Evolutionary conservation across 2,797 vertebrate genomes (phyloP).

Genomic region (Protonibea diacanthus): DNA sequence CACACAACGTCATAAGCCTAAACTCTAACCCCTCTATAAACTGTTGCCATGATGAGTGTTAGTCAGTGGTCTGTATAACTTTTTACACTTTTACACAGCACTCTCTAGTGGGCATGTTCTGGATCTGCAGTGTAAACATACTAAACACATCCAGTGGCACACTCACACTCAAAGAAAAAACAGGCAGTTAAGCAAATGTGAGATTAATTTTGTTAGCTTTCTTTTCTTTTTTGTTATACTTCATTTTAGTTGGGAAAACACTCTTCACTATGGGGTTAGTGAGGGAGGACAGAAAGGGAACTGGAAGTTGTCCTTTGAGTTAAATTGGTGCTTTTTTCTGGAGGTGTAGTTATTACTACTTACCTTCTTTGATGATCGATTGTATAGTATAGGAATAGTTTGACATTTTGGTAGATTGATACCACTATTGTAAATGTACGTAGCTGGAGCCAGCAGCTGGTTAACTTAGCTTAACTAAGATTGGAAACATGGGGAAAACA

Average conservation of each 20-base stretch:
- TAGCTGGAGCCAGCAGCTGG: slow-evolving; percentile 18
- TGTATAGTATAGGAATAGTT: slow-evolving; percentile 14
- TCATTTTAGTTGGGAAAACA: slow-evolving; percentile 23
- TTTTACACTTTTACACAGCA: slow-evolving; percentile 73
- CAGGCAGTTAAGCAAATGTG: slow-evolving; percentile 23
- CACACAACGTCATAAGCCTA: slow-evolving; percentile 44
- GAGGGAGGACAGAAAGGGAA: slow-evolving; percentile 33
- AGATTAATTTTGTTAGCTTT: slow-evolving; percentile 22
- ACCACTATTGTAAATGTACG: not conserved
- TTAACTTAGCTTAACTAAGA: slow-evolving; percentile 8
- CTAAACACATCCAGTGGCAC: slow-evolving; percentile 56
- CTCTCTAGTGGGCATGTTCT: slow-evolving; percentile 80
- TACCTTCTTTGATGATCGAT: slow-evolving; percentile 22
- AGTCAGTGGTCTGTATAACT: slow-evolving; percentile 38
- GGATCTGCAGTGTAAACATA: slow-evolving; percentile 68
- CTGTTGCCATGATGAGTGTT: slow-evolving; percentile 24
- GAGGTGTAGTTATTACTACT: slow-evolving; percentile 16
- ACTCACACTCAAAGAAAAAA: slow-evolving; percentile 39
- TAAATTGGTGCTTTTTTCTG: slow-evolving; percentile 21
- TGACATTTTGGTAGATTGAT: slow-evolving; percentile 25
- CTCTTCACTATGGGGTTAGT: slow-evolving; percentile 18
- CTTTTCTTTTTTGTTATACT: slow-evolving; percentile 16
- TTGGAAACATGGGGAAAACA: not conserved
- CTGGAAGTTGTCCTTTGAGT: slow-evolving; percentile 20
- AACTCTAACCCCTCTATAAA: slow-evolving; percentile 23